Percentiles rank a stretch among this genome's conserved stretches.
Conservation (phyloP, 2,797 vertebrate species). For the Garrulus glandarius region DNA sequence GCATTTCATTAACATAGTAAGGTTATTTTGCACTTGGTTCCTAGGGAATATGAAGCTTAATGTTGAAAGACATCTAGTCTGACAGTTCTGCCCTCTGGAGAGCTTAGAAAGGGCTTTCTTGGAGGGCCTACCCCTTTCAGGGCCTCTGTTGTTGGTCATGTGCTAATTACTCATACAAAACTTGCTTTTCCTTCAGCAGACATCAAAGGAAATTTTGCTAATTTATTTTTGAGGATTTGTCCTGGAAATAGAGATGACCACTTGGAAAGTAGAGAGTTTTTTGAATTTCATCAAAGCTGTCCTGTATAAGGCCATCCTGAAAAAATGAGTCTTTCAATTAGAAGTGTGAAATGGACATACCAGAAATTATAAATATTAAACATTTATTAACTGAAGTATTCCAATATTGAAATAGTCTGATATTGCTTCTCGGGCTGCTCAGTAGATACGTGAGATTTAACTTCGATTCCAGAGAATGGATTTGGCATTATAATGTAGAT, state of each 20-base stretch:
- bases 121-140: not conserved
- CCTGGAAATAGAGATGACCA: not conserved
- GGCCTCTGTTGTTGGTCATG: not conserved
- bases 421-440: not conserved
- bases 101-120: not conserved
- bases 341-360: not conserved
- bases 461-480: not conserved
- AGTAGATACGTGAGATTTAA: not conserved
- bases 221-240: not conserved
- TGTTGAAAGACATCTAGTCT: not conserved
- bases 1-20: not conserved
- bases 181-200: not conserved
- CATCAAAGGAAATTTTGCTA: not conserved
- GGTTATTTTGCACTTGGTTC: not conserved
- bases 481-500: not conserved
- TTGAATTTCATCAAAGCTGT: not conserved
- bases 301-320: not conserved
- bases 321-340: not conserved
- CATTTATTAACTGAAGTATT: not conserved
- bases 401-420: not conserved
- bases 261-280: not conserved
- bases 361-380: conserved; percentile 3
- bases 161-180: not conserved
- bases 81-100: not conserved
- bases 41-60: not conserved